Conservation (phyloP, 2,888 invertebrate genomes). For the Lamellibrachia columna region DNA sequence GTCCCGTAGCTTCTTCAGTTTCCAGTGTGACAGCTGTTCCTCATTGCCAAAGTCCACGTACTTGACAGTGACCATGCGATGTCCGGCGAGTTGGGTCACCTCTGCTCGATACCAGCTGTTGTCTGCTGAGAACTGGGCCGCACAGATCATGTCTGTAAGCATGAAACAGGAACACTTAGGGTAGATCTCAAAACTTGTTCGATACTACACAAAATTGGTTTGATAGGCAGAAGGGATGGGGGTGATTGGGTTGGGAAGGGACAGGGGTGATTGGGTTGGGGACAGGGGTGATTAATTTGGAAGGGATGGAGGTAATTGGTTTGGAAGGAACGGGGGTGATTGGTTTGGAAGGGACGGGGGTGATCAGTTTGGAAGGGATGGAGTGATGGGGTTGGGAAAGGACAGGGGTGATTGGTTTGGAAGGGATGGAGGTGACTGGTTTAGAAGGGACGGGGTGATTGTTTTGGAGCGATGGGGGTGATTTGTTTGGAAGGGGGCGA, state of each 20-base stretch:
- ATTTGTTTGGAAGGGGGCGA: too few species aligned
- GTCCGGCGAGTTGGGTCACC: slow-evolving; percentile 69
- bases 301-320: not conserved
- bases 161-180: not conserved
- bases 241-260: not conserved
- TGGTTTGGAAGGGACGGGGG: too few species aligned
- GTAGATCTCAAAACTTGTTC: not conserved
- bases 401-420: not conserved
- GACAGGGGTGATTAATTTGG: too few species aligned
- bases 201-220: not conserved
- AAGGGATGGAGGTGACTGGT: not conserved
- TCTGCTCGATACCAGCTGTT: slow-evolving; percentile 76
- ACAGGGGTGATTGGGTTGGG: not conserved
- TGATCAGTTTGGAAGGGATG: too few species aligned
- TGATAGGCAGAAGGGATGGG: not conserved
- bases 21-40: slow-evolving; percentile 68
- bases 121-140: slow-evolving; percentile 74
- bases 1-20: slow-evolving; percentile 66
- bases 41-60: slow-evolving; percentile 75
- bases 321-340: not conserved
- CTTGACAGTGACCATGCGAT: slow-evolving; percentile 70
- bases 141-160: slow-evolving; percentile 74
- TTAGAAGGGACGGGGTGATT: not conserved
- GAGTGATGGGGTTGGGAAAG: not conserved
- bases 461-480: not conserved